These are phyloP conservation scores for Apus apus DNA, from an alignment of 2,113 vertebrate species.

Conservation along the genomic window DNA sequence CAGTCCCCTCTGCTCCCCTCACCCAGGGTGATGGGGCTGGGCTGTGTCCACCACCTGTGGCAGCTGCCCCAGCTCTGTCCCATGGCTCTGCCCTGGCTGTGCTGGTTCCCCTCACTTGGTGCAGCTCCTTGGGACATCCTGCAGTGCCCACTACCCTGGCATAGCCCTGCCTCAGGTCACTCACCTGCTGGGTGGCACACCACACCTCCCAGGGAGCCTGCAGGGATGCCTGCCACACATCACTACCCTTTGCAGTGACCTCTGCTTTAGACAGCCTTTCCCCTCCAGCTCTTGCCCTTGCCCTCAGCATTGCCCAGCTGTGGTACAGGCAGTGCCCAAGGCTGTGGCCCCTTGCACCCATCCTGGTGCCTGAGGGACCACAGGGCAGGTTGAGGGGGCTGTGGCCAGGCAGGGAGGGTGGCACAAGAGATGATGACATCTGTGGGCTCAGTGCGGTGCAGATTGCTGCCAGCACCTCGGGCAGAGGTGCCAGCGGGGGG, in stretches of 20 bases:
- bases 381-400: background rate
- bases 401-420: background rate
- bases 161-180: background rate
- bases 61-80: accelerated
- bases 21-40: too few species aligned
- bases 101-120: background rate
- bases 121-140: background rate
- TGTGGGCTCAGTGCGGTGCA: background rate
- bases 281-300: background rate
- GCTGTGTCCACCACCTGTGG: background rate
- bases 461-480: background rate
- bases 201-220: background rate
- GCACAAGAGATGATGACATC: accelerated
- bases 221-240: background rate
- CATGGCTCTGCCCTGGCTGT: background rate
- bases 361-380: background rate
- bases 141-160: background rate
- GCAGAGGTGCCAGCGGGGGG: background rate
- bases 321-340: accelerated
- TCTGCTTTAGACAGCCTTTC: background rate
- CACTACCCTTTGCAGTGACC: accelerated
- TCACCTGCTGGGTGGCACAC: accelerated
- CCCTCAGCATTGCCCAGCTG: background rate
- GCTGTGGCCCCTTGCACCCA: background rate
- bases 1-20: accelerated